Conservation (phyloP, 2,888 invertebrate species). For the Cylindroiulus punctatus region DNA sequence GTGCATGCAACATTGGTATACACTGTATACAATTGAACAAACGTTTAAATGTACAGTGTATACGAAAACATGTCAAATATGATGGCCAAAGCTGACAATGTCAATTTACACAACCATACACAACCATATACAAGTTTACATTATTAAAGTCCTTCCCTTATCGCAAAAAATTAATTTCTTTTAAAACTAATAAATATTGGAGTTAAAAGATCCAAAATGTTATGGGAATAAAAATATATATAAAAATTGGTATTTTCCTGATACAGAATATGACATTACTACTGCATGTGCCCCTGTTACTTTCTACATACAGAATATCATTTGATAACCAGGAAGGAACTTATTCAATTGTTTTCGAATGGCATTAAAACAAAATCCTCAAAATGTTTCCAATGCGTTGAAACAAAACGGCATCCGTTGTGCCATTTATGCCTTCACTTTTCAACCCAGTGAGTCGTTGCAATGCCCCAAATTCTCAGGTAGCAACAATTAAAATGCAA, state of each 20-base stretch:
- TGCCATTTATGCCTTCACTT: neutral
- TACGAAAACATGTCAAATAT: neutral
- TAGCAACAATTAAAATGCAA: neutral
- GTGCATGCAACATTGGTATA: neutral
- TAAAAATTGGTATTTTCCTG: too few species aligned
- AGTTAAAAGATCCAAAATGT: too few species aligned
- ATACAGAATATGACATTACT: too few species aligned
- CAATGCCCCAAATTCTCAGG: neutral
- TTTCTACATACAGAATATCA: too few species aligned
- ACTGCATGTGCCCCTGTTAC: too few species aligned
- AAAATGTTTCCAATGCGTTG: neutral
- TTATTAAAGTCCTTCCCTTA: too few species aligned
- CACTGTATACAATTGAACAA: neutral
- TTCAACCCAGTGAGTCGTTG: too few species aligned
- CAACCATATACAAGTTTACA: neutral
- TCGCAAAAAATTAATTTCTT: too few species aligned
- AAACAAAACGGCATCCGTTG: neutral
- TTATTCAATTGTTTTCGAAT: neutral
- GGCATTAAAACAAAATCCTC: neutral
- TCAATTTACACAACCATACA: neutral
- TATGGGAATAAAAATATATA: too few species aligned
- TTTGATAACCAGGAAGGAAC: neutral
- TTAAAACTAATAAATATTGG: too few species aligned
- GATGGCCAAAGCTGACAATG: too few species aligned
- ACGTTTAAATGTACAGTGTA: neutral